Base-by-base conservation (phyloP, 2,113 vertebrate species). In the Sinocyclocheilus maitianheensis region DNA sequence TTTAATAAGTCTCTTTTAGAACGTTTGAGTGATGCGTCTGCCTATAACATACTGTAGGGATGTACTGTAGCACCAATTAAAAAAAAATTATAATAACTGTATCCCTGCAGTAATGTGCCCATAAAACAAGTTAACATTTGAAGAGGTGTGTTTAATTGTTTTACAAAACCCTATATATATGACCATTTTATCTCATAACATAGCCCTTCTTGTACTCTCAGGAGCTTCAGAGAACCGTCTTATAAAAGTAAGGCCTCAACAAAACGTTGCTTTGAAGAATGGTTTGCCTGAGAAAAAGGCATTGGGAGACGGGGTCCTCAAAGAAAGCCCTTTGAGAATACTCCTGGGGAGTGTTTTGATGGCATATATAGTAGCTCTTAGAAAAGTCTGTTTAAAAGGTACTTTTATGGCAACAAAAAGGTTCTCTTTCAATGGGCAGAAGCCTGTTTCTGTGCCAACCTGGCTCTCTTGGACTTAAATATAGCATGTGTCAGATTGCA, bases 371-470 rank as follows among this genome's bases (percentile, higher is more conserved):
- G 22, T 74, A 37, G 51, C 26, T 74, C 51, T 84, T 40, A 40
- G 30, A 40, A 58, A 72, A 34, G 65, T 72, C 34, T 60, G 12
- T 74, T 43, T 84, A 60, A 84, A 82, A 53, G 24, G 11, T 48
- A 30, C 18, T 71, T 81, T 81, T 48, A 65, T 62, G 58, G 22
- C 13, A 62, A 80, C 20, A 46, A 65, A 81, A 24, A 20, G 30
- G n/a, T 43, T 48, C n/a, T 22, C 22, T 65, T 78, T 34, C 84
- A n/a, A 86, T 81, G 75, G 20, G 46, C 91, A 94, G 93, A 94
- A 94, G 89, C 53, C 60, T 67, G 14, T 63, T 67, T 85, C 7
- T 22, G 48, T 79, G 22, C 65, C 12, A 53, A 62, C 55, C 26
- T 81, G 30, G 16, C 34, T 81, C 51, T 81, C 10, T 34, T 7